Percentiles rank a stretch among this genome's conserved stretches.
These are phyloP conservation scores for Dryobota labecula DNA, from an alignment of 2,888 invertebrate species.

Conservation along the genomic window DNA sequence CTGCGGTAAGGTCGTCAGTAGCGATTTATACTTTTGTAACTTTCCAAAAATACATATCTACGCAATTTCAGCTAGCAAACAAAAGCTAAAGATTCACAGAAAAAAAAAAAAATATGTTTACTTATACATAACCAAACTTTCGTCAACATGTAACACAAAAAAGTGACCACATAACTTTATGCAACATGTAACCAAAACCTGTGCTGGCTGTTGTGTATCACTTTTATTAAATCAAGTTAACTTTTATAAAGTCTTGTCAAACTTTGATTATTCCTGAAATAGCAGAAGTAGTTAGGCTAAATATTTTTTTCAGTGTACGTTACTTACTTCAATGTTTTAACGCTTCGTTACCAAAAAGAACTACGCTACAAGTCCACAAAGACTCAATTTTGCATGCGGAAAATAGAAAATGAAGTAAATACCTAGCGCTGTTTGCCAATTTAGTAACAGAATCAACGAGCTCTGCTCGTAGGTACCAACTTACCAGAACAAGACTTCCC, in stretches of 20 bases:
- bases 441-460: constrained; percentile 34
- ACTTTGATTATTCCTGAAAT: too few relatives aligned
- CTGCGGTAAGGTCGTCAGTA: neutral
- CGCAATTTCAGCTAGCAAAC: neutral
- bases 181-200: too few relatives aligned
- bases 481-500: constrained; percentile 51
- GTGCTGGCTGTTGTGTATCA: too few relatives aligned
- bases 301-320: too few relatives aligned
- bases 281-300: too few relatives aligned
- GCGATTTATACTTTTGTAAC: neutral
- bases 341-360: neutral
- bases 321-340: neutral
- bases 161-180: too few relatives aligned
- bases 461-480: constrained; percentile 6
- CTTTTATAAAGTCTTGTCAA: too few relatives aligned
- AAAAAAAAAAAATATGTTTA: too few relatives aligned
- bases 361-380: neutral
- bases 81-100: too few relatives aligned
- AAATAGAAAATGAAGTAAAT: constrained; percentile 6
- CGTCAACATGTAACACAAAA: too few relatives aligned
- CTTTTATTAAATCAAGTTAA: too few relatives aligned
- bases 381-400: neutral
- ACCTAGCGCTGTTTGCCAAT: constrained; percentile 20
- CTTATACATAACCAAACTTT: too few relatives aligned
- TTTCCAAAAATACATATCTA: neutral